Evolutionary conservation across 2,888 invertebrate genomes (phyloP).

Genomic region (Rhopalosiphum nymphaeae): DNA sequence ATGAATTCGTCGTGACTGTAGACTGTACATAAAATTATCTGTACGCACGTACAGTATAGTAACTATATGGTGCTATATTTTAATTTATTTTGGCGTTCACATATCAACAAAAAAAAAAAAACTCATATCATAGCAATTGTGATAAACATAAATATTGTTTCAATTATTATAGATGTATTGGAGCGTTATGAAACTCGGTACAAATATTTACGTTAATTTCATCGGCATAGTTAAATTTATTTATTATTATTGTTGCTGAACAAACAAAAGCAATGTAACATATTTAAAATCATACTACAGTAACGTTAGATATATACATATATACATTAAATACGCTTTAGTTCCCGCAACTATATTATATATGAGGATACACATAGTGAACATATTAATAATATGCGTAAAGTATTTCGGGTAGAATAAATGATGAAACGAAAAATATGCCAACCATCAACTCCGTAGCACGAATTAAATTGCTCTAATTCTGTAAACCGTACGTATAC

Average conservation of each 20-base stretch:
- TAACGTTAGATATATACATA: not conserved
- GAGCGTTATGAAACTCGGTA: not conserved
- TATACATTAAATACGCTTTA: not conserved
- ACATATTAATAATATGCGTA: not conserved
- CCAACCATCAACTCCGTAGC: not conserved
- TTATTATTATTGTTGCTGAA: not conserved
- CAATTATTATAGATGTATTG: not conserved
- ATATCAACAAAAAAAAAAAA: not conserved
- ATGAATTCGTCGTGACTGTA: not conserved
- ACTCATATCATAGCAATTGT: not conserved
- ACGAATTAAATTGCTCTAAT: slow-evolving; percentile 25
- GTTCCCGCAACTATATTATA: not conserved
- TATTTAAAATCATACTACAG: not conserved
- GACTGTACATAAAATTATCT: not conserved
- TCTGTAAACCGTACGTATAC: not conserved
- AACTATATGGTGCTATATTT: not conserved
- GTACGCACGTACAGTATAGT: not conserved
- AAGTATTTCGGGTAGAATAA: slow-evolving; percentile 7
- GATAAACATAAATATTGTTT: not conserved
- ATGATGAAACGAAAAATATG: slow-evolving; percentile 18
- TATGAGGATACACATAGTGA: not conserved
- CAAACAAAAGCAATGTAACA: not conserved
- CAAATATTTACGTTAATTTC: slow-evolving; percentile 1
- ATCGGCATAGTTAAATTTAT: not conserved
- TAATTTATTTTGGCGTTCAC: not conserved